Conservation (phyloP, 2,888 invertebrate genomes). For the Eupithecia pulchellata region DNA sequence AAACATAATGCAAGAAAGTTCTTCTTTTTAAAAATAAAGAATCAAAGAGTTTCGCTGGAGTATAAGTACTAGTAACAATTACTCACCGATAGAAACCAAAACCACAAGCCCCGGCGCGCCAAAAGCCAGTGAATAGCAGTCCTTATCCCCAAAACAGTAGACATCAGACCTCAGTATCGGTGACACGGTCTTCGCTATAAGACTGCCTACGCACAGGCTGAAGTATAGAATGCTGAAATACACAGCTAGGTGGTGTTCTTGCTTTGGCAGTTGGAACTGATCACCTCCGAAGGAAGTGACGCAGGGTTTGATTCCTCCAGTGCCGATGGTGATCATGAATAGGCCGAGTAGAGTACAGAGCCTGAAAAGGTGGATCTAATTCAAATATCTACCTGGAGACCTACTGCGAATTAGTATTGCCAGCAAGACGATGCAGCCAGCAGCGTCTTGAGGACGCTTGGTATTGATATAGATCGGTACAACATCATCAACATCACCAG, state of each 20-base stretch:
- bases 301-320: conserved; percentile 94
- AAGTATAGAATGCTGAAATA: conserved; percentile 93
- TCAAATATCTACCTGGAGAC: no score
- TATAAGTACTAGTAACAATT: background rate
- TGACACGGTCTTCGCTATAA: conserved; percentile 90
- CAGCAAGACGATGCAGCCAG: no score
- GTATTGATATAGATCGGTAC: no score
- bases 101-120: conserved; percentile 91
- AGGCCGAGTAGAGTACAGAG: conserved; percentile 88
- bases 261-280: conserved; percentile 88
- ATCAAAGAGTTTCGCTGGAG: no score
- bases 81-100: conserved; percentile 87
- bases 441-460: no score
- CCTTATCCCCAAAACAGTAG: conserved; percentile 87
- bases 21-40: no score
- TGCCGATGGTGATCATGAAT: conserved; percentile 89
- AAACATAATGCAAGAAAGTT: no score
- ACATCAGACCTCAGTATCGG: conserved; percentile 90
- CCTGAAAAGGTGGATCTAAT: conserved; percentile 58
- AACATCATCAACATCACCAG: no score
- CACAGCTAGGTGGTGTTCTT: conserved; percentile 87
- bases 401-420: no score
- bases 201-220: conserved; percentile 87
- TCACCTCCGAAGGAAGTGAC: conserved; percentile 93
- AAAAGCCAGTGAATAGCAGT: conserved; percentile 90